phyloP scores from a whole-genome alignment of 1,140 invertebrate genomes.

The Pseudomyrmex dendroicus region DNA sequence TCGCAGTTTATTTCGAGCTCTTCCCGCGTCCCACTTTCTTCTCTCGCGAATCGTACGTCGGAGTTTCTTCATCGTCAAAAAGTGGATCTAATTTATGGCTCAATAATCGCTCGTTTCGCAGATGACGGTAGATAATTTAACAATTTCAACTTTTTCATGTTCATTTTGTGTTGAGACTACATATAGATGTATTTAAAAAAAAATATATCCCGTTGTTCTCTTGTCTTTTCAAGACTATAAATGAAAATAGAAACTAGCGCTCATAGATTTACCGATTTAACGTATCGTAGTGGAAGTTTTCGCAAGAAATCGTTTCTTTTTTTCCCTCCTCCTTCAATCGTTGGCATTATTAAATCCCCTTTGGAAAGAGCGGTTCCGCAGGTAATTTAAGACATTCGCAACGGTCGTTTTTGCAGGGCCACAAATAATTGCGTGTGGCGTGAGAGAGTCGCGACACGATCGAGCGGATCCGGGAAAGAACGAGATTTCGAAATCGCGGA shows the following conservation, averaged over 20 bases:
- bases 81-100: slow-evolving; percentile 10
- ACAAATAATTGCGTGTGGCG: slow-evolving; percentile 65
- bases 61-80: background rate
- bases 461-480: slow-evolving; percentile 17
- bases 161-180: too few species aligned
- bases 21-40: slow-evolving; percentile 1
- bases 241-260: too few species aligned
- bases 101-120: background rate
- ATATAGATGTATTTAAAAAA: too few species aligned
- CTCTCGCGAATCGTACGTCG: background rate
- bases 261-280: too few species aligned
- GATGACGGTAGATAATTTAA: background rate
- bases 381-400: slow-evolving; percentile 70
- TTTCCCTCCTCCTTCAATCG: slow-evolving; percentile 5
- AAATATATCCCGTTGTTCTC: too few species aligned
- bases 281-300: too few species aligned
- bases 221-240: too few species aligned
- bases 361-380: slow-evolving; percentile 21
- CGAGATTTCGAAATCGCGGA: slow-evolving; percentile 66
- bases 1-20: slow-evolving; percentile 57
- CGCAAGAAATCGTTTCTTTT: too few species aligned
- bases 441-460: slow-evolving; percentile 63
- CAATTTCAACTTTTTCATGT: too few species aligned
- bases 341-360: slow-evolving; percentile 25
- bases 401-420: slow-evolving; percentile 66